These are phyloP conservation scores for Mamestra brassicae DNA, from an alignment of 2,888 invertebrate genomes.

Conservation along the genomic window DNA sequence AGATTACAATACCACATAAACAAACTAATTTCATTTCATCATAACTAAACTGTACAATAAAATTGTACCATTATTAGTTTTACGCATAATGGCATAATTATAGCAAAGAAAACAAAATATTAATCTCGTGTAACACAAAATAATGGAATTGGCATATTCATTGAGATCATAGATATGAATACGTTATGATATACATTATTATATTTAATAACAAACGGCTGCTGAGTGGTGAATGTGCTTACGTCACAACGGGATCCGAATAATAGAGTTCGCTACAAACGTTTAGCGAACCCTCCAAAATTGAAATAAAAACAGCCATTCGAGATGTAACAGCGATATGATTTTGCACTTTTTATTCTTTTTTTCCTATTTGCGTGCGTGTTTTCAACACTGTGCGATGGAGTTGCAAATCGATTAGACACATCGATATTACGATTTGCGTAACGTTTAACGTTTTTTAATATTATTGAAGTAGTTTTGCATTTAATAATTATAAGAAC, in stretches of 20 bases:
- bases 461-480: neutral
- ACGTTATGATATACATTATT: constrained; percentile 89
- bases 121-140: constrained; percentile 70
- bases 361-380: constrained; percentile 80
- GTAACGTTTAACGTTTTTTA: constrained; percentile 34
- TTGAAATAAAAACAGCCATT: constrained; percentile 89
- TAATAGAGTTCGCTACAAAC: constrained; percentile 90
- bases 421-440: constrained; percentile 68
- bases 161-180: constrained; percentile 90
- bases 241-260: constrained; percentile 88
- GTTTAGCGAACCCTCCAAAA: constrained; percentile 90
- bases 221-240: constrained; percentile 86
- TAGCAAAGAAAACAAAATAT: constrained; percentile 58
- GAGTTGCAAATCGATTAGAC: constrained; percentile 80
- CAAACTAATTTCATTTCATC: constrained; percentile 1
- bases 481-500: neutral
- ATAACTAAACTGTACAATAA: neutral
- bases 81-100: constrained; percentile 31
- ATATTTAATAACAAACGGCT: constrained; percentile 88
- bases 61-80: constrained; percentile 33
- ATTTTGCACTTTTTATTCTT: constrained; percentile 88
- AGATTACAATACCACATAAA: neutral
- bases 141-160: constrained; percentile 85
- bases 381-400: constrained; percentile 84
- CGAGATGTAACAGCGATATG: constrained; percentile 90